A percentile compares a stretch with the other conserved stretches of the same genome.
These are phyloP conservation scores for Corythaeola cristata DNA, from an alignment of 2,113 vertebrate genomes.

Conservation along the genomic window DNA sequence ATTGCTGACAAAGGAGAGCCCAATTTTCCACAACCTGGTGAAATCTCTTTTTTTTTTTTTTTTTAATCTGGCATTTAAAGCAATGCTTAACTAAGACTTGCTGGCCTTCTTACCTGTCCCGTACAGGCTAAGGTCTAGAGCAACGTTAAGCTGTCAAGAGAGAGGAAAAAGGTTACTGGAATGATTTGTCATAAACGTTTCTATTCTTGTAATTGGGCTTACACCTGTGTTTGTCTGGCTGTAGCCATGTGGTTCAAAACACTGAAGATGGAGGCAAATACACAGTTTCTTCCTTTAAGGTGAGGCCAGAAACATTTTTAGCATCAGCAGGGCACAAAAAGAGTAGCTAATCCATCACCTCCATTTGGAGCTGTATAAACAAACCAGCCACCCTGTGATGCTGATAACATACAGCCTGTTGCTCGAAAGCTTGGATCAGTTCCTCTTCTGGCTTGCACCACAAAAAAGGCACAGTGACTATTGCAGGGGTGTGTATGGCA, in stretches of 20 bases:
- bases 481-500: not conserved
- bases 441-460: not conserved
- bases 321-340: not conserved
- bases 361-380: conserved; percentile 2
- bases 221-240: not conserved
- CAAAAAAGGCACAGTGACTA: not conserved
- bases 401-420: not conserved
- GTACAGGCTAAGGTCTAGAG: not conserved
- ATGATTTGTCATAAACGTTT: not conserved
- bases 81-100: not conserved
- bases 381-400: not conserved
- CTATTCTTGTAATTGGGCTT: not conserved
- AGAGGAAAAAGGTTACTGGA: not conserved
- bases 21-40: not conserved
- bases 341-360: not conserved
- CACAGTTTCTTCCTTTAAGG: not conserved
- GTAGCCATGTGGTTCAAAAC: not conserved
- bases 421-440: not conserved
- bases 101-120: not conserved
- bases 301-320: not conserved
- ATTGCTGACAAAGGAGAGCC: not conserved
- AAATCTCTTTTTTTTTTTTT: not conserved
- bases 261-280: not conserved
- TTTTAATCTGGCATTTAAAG: not conserved
- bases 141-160: not conserved